phyloP scores from a whole-genome alignment of 2,113 vertebrate species.

The Oreochromis aureus region DNA sequence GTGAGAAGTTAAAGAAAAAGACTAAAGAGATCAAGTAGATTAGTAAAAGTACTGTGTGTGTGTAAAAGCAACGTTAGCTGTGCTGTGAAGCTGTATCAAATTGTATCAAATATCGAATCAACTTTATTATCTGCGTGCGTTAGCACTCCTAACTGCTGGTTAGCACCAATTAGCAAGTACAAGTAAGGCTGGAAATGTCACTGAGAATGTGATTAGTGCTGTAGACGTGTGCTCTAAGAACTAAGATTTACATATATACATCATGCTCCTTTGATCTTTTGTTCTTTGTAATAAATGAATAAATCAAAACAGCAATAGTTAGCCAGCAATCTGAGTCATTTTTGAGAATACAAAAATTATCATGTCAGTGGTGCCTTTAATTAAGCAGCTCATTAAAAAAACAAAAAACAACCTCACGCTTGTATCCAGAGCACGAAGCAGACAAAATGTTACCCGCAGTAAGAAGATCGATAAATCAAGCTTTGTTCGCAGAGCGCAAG shows the following conservation, averaged over 20 bases:
- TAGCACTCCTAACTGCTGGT: neutral
- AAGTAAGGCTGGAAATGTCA: neutral
- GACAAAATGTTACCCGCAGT: neutral
- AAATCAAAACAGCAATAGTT: neutral
- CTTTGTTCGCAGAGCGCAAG: neutral
- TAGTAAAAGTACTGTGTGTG: neutral
- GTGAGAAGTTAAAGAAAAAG: neutral
- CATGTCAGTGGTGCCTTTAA: neutral
- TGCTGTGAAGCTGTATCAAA: neutral
- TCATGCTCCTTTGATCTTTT: neutral
- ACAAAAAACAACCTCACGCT: neutral
- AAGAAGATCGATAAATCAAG: neutral
- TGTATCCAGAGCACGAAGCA: neutral
- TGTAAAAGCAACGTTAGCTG: neutral
- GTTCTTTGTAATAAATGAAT: neutral
- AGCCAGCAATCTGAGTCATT: neutral
- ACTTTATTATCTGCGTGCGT: neutral
- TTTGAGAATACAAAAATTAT: neutral
- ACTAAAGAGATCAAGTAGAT: neutral
- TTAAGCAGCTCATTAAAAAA: neutral
- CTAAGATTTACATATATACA: neutral
- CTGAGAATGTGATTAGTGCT: neutral
- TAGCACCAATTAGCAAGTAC: neutral
- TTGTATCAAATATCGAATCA: neutral
- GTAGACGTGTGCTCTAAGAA: neutral